A percentile compares a stretch with the other conserved stretches of the same genome.
These are phyloP conservation scores for Alces alces DNA, from an alignment of 2,113 vertebrate genomes.

Conservation along the genomic window DNA sequence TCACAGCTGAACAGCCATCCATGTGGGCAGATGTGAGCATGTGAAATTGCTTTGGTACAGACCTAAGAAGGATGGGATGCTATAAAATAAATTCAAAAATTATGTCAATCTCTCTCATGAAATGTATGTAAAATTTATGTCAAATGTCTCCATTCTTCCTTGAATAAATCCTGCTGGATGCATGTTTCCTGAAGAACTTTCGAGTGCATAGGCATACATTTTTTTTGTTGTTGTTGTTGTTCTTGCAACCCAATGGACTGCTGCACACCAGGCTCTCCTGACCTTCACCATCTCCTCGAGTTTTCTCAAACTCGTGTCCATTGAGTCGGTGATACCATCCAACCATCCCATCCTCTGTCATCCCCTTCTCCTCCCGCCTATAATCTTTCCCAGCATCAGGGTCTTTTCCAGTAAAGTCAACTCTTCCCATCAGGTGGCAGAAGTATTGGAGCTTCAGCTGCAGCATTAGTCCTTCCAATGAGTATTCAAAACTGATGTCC, in stretches of 20 bases:
- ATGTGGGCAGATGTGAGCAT: accelerated
- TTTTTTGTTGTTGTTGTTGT: background rate
- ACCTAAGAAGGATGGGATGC: background rate
- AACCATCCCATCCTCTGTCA: background rate
- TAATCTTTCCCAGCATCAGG: background rate
- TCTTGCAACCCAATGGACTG: background rate
- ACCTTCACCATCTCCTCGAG: background rate
- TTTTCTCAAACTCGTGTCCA: background rate
- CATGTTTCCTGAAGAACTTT: background rate
- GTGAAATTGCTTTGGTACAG: background rate
- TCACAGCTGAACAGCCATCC: accelerated
- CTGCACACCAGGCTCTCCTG: background rate
- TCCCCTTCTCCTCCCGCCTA: background rate
- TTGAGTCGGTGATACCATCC: background rate
- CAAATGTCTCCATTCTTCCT: too few species aligned
- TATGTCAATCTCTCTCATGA: background rate
- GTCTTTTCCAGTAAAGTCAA: background rate
- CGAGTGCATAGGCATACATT: accelerated
- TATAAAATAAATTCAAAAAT: background rate
- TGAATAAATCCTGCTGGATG: background rate
- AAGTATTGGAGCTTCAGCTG: background rate
- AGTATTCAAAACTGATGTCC: background rate
- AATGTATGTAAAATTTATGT: background rate
- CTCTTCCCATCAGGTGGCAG: background rate
- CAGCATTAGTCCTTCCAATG: background rate